phyloP scores from a whole-genome alignment of 2,797 vertebrate species.

The Hipposideros larvatus region DNA sequence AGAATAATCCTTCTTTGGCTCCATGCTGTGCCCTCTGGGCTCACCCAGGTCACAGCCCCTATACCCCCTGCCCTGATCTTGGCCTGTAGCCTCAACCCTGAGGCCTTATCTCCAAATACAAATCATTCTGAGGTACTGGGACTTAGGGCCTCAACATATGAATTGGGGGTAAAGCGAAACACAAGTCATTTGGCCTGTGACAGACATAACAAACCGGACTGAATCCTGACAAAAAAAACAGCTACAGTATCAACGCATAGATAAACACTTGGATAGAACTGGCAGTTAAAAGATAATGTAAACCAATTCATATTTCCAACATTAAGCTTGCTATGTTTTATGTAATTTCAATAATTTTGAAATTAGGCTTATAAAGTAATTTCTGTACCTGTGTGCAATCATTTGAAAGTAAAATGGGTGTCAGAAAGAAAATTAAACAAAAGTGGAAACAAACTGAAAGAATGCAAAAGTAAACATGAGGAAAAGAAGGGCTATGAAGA shows the following conservation, averaged over 20 bases:
- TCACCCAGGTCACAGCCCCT: background rate
- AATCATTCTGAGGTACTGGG: background rate
- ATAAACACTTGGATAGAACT: background rate
- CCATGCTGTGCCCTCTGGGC: too few relatives aligned
- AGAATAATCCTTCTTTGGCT: background rate
- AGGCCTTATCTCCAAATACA: background rate
- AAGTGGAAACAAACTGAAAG: background rate
- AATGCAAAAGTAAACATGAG: background rate
- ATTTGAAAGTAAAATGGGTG: background rate
- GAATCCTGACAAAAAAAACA: slow-evolving; percentile 12
- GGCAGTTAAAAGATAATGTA: slow-evolving; percentile 1
- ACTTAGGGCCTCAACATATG: background rate
- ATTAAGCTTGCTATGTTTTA: background rate
- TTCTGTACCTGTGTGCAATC: background rate
- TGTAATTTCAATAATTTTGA: slow-evolving; percentile 3
- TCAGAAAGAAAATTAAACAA: slow-evolving; percentile 18
- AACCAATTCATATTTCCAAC: background rate
- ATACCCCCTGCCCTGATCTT: background rate
- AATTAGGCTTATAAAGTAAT: background rate
- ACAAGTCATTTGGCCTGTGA: background rate
- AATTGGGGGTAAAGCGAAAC: background rate
- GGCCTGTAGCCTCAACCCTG: background rate
- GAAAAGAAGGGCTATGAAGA: background rate
- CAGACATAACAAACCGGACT: too few relatives aligned
- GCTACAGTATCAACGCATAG: background rate